Evolutionary conservation across 2,888 invertebrate species (phyloP).

Genomic region (Phalera bucephala): DNA sequence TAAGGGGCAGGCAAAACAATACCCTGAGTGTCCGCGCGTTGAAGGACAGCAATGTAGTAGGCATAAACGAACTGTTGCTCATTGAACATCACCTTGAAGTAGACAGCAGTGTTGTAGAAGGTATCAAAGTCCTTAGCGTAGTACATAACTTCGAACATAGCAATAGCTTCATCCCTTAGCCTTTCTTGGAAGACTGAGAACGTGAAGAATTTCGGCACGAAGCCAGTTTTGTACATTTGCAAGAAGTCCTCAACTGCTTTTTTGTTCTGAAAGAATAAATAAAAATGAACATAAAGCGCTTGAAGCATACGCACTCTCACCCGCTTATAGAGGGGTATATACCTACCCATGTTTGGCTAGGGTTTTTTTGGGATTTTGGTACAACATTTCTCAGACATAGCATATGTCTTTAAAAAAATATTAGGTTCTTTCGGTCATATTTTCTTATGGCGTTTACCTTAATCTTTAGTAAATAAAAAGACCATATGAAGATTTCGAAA

Average conservation of each 20-base stretch:
- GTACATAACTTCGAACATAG: constrained; percentile 82
- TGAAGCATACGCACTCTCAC: too few relatives aligned
- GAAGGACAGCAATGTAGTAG: constrained; percentile 82
- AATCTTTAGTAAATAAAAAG: too few relatives aligned
- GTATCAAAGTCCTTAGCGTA: constrained; percentile 84
- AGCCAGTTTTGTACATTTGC: constrained; percentile 61
- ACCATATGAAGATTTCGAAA: too few relatives aligned
- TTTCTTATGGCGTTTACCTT: too few relatives aligned
- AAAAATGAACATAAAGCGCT: neutral
- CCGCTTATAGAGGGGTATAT: too few relatives aligned
- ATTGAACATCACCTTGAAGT: constrained; percentile 83
- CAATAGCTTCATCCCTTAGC: constrained; percentile 72
- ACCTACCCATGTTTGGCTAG: too few relatives aligned
- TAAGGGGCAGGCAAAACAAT: constrained; percentile 86
- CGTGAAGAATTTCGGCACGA: constrained; percentile 70
- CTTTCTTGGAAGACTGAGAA: constrained; percentile 77
- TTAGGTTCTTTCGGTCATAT: too few relatives aligned
- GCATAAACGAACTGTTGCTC: constrained; percentile 85
- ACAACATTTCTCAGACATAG: too few relatives aligned
- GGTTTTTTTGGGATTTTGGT: too few relatives aligned
- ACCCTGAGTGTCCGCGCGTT: constrained; percentile 81
- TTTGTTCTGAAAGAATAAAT: constrained; percentile 54
- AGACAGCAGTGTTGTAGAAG: constrained; percentile 83
- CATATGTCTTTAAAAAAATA: too few relatives aligned
- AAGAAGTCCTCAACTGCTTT: constrained; percentile 70